A percentile compares a stretch with the other conserved stretches of the same genome.
These are phyloP conservation scores for Phodopus roborovskii DNA, from an alignment of 2,113 vertebrate genomes.

Conservation along the genomic window DNA sequence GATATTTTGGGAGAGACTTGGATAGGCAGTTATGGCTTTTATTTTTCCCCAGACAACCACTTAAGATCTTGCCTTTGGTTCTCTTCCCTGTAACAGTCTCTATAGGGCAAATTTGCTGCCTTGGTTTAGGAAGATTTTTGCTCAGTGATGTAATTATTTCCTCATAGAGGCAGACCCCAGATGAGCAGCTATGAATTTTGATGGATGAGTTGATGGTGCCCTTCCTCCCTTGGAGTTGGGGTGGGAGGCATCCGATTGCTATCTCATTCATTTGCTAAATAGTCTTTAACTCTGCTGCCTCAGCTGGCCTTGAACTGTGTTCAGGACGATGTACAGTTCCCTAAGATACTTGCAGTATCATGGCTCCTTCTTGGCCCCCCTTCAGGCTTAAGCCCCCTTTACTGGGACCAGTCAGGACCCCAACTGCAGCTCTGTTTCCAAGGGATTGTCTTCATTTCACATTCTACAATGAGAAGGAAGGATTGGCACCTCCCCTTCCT, in stretches of 20 bases:
- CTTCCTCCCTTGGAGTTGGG: not conserved
- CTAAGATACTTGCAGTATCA: not conserved
- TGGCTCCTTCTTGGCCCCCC: not conserved
- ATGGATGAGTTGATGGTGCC: fast-evolving
- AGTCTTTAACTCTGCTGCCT: not conserved
- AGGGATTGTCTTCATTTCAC: not conserved
- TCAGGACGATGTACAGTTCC: not conserved
- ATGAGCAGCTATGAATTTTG: too few species aligned
- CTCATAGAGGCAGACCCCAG: not conserved
- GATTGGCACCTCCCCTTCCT: not conserved
- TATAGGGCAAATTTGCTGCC: not conserved
- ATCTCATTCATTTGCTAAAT: not conserved
- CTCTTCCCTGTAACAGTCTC: not conserved
- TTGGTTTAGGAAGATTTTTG: not conserved
- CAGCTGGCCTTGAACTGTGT: not conserved
- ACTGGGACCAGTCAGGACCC: not conserved
- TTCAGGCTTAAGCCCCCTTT: not conserved
- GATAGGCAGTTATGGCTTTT: not conserved
- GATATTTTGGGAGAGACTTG: not conserved
- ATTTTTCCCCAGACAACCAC: not conserved
- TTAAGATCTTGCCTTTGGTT: constrained; percentile 24
- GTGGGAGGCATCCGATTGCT: not conserved
- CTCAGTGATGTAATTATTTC: not conserved
- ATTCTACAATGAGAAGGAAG: not conserved
- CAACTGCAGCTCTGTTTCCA: not conserved